phyloP scores from a whole-genome alignment of 1,140 invertebrate species.

The Penaeus chinensis region DNA sequence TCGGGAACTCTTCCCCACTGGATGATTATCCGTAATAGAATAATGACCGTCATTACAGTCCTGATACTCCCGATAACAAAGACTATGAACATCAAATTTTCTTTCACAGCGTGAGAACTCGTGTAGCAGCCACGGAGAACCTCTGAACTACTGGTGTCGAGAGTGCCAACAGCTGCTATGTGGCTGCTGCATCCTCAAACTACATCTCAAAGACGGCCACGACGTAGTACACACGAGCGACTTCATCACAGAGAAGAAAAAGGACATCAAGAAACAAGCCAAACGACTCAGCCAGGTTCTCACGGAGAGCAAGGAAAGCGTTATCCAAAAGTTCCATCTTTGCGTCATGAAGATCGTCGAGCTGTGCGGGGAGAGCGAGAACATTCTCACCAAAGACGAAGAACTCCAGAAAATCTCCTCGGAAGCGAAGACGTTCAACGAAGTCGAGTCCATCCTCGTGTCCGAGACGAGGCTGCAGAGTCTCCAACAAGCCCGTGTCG shows the following conservation, averaged over 20 bases:
- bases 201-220: too few relatives aligned
- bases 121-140: constrained; percentile 20
- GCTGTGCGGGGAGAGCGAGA: constrained; percentile 20
- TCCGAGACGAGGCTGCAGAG: too few relatives aligned
- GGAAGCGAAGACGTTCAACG: neutral
- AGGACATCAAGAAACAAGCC: neutral
- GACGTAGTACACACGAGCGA: neutral
- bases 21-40: too few relatives aligned
- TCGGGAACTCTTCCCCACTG: too few relatives aligned
- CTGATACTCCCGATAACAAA: too few relatives aligned
- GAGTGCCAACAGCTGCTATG: too few relatives aligned
- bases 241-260: neutral
- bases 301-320: neutral
- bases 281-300: neutral
- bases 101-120: neutral
- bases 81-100: too few relatives aligned
- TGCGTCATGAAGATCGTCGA: constrained; percentile 3
- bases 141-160: neutral
- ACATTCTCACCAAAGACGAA: neutral
- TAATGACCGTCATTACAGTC: too few relatives aligned
- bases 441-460: too few relatives aligned
- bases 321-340: neutral
- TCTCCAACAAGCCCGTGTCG: too few relatives aligned
- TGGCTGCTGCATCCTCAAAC: too few relatives aligned
- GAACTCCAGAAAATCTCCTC: neutral